Evolutionary conservation across 2,797 vertebrate genomes (phyloP).

Genomic region (Propithecus deckenii): DNA sequence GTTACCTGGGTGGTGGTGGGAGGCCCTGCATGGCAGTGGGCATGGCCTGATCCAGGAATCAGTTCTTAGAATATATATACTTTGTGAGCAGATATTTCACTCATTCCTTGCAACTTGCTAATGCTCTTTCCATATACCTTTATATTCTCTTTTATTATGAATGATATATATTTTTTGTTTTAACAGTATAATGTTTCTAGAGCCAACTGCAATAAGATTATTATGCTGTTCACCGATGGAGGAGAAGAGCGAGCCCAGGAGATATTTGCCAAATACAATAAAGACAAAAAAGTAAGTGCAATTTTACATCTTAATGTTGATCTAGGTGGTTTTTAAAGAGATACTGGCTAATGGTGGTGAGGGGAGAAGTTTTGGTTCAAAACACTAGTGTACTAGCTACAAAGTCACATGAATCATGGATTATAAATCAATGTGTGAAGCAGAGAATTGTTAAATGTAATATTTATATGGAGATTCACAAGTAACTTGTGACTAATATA

Average conservation of each 20-base stretch:
- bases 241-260: constrained; percentile 97
- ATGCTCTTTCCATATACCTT: background rate
- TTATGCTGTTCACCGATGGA: constrained; percentile 99
- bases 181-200: constrained; percentile 92
- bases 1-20: rapidly evolving
- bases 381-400: background rate
- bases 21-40: rapidly evolving
- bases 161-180: background rate
- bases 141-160: background rate
- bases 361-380: background rate
- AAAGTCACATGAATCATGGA: background rate
- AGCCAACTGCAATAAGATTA: constrained; percentile 99
- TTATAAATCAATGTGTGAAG: background rate
- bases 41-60: background rate
- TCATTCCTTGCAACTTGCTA: background rate
- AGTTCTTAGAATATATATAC: background rate
- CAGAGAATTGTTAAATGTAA: background rate
- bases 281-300: constrained; percentile 93
- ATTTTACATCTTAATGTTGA: background rate
- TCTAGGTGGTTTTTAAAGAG: background rate
- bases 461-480: background rate
- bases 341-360: too few species aligned
- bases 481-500: background rate
- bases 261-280: constrained; percentile 95
- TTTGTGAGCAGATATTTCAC: background rate